These are phyloP conservation scores for Indicator indicator DNA, from an alignment of 2,113 vertebrate genomes.

Conservation along the genomic window DNA sequence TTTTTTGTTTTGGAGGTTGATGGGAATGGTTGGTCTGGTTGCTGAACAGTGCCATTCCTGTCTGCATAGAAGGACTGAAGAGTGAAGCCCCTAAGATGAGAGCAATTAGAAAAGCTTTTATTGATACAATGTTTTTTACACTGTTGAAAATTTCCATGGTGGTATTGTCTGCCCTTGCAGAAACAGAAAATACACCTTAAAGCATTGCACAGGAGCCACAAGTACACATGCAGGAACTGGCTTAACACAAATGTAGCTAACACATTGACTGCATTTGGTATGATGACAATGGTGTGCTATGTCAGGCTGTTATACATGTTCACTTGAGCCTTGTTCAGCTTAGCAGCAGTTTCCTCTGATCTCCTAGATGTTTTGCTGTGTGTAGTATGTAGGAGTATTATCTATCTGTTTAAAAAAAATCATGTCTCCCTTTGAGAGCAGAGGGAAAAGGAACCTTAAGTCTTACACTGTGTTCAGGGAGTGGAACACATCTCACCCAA, in stretches of 20 bases:
- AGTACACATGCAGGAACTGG: not conserved
- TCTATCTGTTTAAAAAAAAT: not conserved
- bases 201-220: not conserved
- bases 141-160: not conserved
- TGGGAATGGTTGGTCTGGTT: not conserved
- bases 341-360: not conserved
- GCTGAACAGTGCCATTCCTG: not conserved
- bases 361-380: not conserved
- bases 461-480: not conserved
- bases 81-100: not conserved
- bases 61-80: not conserved
- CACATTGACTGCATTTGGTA: not conserved
- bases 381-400: not conserved
- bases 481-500: not conserved
- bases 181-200: not conserved
- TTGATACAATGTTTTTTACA: not conserved
- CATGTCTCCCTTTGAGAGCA: not conserved
- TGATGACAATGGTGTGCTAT: not conserved
- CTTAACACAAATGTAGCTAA: not conserved
- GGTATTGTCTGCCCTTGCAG: not conserved
- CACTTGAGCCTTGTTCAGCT: not conserved
- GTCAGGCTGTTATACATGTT: not conserved
- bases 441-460: not conserved
- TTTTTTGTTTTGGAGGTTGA: not conserved
- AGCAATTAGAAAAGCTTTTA: not conserved